Conservation (phyloP, 2,888 invertebrate genomes). For the Phasia obesa region DNA sequence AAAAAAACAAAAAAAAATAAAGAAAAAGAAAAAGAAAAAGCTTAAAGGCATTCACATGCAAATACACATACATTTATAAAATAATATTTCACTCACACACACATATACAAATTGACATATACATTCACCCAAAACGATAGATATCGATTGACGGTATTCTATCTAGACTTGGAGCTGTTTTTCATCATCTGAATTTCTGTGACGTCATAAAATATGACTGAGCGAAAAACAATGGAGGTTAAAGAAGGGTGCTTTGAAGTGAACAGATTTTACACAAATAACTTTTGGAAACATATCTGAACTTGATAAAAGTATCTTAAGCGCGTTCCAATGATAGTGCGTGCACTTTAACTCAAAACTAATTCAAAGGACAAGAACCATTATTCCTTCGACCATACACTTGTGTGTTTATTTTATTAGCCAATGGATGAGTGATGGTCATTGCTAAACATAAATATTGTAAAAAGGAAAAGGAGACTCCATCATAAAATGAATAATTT, state of each 20-base stretch:
- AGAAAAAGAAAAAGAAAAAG: slow-evolving; percentile 28
- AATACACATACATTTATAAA: slow-evolving; percentile 5
- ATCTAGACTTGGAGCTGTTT: slow-evolving; percentile 8
- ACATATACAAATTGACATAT: not conserved
- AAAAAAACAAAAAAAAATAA: slow-evolving; percentile 16
- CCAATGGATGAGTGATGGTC: slow-evolving; percentile 63
- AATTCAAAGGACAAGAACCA: not conserved
- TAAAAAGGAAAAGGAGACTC: not conserved
- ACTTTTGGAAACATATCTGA: not conserved
- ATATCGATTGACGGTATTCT: slow-evolving; percentile 34
- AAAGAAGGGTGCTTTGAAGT: slow-evolving; percentile 1
- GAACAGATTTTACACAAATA: not conserved
- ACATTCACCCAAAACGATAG: slow-evolving; percentile 42
- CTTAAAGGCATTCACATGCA: slow-evolving; percentile 49
- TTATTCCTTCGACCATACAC: slow-evolving; percentile 16
- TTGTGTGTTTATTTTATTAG: slow-evolving; percentile 55
- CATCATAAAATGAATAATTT: slow-evolving; percentile 44
- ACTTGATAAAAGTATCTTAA: not conserved
- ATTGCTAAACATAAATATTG: slow-evolving; percentile 33
- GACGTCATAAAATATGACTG: slow-evolving; percentile 61
- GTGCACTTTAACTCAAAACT: slow-evolving; percentile 16
- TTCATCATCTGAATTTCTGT: slow-evolving; percentile 5
- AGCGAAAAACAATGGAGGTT: slow-evolving; percentile 19
- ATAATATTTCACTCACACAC: not conserved
- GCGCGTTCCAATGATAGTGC: slow-evolving; percentile 20